Base-by-base conservation (phyloP, 2,113 vertebrate genomes). In the Rhombomys opimus region DNA sequence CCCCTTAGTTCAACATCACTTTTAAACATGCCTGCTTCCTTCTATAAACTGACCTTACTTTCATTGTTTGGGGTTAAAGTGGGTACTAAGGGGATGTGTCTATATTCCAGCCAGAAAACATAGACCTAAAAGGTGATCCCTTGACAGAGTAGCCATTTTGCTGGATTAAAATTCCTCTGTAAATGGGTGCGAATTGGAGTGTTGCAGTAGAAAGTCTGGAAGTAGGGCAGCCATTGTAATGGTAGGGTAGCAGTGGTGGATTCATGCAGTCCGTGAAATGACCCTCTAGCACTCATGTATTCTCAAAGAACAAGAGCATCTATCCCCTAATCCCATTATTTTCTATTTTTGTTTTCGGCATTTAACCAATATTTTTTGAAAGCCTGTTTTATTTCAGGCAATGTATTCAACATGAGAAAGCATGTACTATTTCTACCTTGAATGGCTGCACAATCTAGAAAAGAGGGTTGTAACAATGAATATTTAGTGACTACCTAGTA, bases 401-500 rank as follows among this genome's bases (percentile, higher is more conserved):
- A 0, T 85, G 3, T 92, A 50, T 87, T 87, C 41, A 89, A 30
- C 27, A 52, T 61, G 20, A 88, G n/a, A 54, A 90, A 2, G 20
- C 85, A 38, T 82, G 46, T 63, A 12, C 59, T 18, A 12, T 81
- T n/a, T 91, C 50, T 93, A 30, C 52, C n/a, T 54, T 70, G 30
- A 46, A 76, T n/a, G 12, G 20, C 54, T 82, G 22, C 67, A 5
- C 3, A 72, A 13, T 91, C 10, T 17, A 35, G 70, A 63, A 78
- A 94, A 89, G 38, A 82, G 35, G 67, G 27, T 41, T 81, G 75
- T 82, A 9, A 81, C 94, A 63, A 0, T 95, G 87, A 95, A 27
- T 89, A 52, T 85, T 93, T 84, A 87, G 65, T 93, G 41, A 94
- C 46, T 93, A 87, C 23, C 27, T 7, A 92, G 73, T 52, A 89